phyloP scores from a whole-genome alignment of 2,797 vertebrate species.

The Poeciliopsis turneri region DNA sequence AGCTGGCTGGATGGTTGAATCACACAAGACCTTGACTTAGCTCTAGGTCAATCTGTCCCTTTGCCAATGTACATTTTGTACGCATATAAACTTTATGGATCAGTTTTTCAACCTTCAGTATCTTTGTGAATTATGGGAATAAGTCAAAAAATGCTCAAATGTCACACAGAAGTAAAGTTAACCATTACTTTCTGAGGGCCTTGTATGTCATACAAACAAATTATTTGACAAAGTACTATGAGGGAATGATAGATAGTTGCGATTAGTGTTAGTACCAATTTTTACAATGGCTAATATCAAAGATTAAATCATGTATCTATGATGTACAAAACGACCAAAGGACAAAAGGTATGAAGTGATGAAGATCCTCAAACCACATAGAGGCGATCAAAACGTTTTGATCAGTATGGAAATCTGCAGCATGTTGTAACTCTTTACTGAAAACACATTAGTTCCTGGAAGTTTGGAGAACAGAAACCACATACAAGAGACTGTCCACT shows the following conservation, averaged over 20 bases:
- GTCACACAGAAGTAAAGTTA: not conserved
- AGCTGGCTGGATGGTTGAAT: not conserved
- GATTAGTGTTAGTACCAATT: not conserved
- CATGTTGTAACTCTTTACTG: not conserved
- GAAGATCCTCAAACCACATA: no score
- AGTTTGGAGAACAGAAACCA: conserved; percentile 30
- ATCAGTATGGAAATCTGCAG: not conserved
- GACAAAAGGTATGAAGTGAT: not conserved
- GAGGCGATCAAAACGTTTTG: not conserved
- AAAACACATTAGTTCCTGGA: conserved; percentile 8
- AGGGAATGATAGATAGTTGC: not conserved
- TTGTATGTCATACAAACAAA: not conserved
- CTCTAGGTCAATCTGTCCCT: not conserved
- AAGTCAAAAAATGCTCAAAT: not conserved
- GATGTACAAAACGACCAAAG: not conserved
- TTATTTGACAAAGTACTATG: not conserved
- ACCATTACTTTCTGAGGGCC: not conserved
- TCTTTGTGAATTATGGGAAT: not conserved
- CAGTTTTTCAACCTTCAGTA: not conserved
- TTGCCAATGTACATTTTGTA: not conserved
- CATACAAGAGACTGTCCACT: conserved; percentile 69
- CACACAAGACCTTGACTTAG: not conserved
- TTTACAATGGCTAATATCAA: not conserved
- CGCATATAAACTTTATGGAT: not conserved
- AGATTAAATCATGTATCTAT: not conserved